Evolutionary conservation across 2,113 vertebrate species (phyloP), one percentile per base, ranked within the genome.

Genomic region (Machaerirhynchus nigripectus): DNA sequence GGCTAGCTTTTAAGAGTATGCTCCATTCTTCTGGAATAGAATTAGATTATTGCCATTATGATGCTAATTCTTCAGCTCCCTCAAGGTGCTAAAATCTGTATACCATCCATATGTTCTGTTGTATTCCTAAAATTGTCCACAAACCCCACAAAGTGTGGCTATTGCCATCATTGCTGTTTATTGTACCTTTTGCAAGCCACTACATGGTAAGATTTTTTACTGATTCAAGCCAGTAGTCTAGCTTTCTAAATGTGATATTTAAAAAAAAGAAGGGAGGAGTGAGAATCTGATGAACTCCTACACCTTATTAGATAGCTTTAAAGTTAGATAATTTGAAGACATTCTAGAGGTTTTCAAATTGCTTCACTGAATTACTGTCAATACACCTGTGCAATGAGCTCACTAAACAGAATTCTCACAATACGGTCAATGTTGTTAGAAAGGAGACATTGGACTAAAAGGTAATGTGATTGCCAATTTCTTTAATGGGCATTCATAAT

Each of bases 401-500:
- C 93, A 84, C 89, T 95, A 93, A 96, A 93, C 59, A 93, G 85
- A 97, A 97, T 91, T 92, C 77, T 96, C 61, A 83, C 87, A 95
- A 90, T 96, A 76, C 49, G 91, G 96, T 95, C 91, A 93, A 87
- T 93, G 59, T 93, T 97, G 84, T 84, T 94, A 95, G 88, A 97
- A 96, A 97, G 89, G 83, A 98, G 92, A 95, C 70, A 96, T 97
- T 97, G 97, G 91, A 96, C 93, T 97, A 97, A 97, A 97, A 97
- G 90, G 56, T 91, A 80, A 89, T 89, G 63, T 59, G 96, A 96
- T 97, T 96, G 92, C 85, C 94, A 96, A 61, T 98, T 97, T 97
- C 96, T 98, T 97, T 97, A 97, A 97, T 97, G 96, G 96, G 94
- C 46, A 95, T 96, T 96, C 86, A 91, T 97, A 98, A 98, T 97